Evolutionary conservation across 2,797 vertebrate genomes (phyloP).

Genomic region (Mormyrus hasselquistii): DNA sequence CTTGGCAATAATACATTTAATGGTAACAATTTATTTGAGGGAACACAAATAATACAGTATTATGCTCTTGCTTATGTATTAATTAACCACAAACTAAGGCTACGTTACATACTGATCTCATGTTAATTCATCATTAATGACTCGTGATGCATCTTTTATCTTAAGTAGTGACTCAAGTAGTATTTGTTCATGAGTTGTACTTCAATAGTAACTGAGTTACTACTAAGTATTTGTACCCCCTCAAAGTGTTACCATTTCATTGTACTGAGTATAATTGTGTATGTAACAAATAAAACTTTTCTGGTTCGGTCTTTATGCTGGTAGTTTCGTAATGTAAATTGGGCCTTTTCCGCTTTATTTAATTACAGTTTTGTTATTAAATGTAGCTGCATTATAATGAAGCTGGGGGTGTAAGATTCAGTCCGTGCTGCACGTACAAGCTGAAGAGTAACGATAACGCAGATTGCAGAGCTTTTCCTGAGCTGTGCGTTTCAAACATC

Average conservation of each 20-base stretch:
- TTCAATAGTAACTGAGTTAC: not conserved
- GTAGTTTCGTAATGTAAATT: not conserved
- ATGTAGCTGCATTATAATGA: not conserved
- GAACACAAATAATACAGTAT: not conserved
- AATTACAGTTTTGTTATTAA: not conserved
- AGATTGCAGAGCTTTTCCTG: not conserved
- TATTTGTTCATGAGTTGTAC: not conserved
- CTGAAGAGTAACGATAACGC: not conserved
- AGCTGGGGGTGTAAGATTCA: not conserved
- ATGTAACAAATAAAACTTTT: not conserved
- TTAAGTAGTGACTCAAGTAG: not conserved
- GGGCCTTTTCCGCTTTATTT: not conserved
- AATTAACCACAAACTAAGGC: not conserved
- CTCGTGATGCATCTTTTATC: not conserved
- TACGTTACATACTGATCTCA: not conserved
- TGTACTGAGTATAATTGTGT: not conserved
- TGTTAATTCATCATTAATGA: not conserved
- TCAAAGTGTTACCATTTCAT: not conserved
- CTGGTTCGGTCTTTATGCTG: not conserved
- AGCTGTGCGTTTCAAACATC: not conserved
- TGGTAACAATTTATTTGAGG: not conserved
- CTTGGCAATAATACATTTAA: not conserved
- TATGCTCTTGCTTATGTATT: not conserved
- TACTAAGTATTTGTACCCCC: not conserved
- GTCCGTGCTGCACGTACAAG: not conserved